phyloP scores from a whole-genome alignment of 2,113 vertebrate species.

The Oostethus manadensis region DNA sequence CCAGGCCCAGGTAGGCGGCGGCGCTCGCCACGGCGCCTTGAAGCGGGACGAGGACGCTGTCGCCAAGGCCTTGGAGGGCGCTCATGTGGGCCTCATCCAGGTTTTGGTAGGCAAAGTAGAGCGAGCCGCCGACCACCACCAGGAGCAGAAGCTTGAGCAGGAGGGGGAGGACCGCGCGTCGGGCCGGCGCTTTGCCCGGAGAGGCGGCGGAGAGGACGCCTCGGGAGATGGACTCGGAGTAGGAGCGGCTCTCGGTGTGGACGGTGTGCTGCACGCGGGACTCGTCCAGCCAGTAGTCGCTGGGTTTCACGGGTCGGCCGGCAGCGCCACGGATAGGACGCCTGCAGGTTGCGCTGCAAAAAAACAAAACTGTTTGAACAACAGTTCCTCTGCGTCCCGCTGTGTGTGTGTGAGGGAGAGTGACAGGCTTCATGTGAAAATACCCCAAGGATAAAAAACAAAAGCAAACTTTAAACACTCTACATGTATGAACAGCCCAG shows the following conservation, averaged over 20 bases:
- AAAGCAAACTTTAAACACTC: too few species aligned
- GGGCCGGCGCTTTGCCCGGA: constrained; percentile 24
- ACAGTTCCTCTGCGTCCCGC: not conserved
- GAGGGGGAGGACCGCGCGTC: constrained; percentile 69
- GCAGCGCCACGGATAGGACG: constrained; percentile 91
- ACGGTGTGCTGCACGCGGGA: constrained; percentile 49
- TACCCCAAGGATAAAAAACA: too few species aligned
- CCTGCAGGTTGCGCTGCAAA: constrained; percentile 84
- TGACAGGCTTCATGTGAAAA: too few species aligned
- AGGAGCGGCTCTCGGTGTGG: constrained; percentile 51
- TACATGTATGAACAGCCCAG: too few species aligned
- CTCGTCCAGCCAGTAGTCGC: constrained; percentile 85
- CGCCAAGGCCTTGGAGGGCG: constrained; percentile 61
- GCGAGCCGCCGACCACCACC: constrained; percentile 69
- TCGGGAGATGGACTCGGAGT: constrained; percentile 42
- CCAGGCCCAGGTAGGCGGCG: constrained; percentile 52
- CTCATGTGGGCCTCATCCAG: constrained; percentile 82
- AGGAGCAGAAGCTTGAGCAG: constrained; percentile 86
- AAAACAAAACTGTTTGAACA: not conserved
- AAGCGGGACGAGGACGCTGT: constrained; percentile 53
- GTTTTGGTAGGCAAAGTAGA: constrained; percentile 83
- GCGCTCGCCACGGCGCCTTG: constrained; percentile 37
- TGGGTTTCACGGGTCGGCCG: constrained; percentile 80
- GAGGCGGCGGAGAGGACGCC: not conserved
- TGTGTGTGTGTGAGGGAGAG: not conserved